Conservation (phyloP, 2,888 invertebrate genomes). For the Prosopocoilus inquinatus region DNA sequence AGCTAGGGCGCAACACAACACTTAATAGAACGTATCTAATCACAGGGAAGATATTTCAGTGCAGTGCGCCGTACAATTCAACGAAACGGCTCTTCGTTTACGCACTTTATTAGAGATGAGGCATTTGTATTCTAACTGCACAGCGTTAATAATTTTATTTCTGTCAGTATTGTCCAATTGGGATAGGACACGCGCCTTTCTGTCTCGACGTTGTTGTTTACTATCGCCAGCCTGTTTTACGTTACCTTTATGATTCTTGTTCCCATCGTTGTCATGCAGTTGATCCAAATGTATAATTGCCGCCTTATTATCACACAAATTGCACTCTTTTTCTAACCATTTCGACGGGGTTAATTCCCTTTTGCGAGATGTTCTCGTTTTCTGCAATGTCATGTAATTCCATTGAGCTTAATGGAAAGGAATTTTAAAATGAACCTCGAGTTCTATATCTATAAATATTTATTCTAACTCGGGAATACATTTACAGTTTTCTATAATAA, state of each 20-base stretch:
- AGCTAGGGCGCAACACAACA: slow-evolving; percentile 33
- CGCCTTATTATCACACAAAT: slow-evolving; percentile 25
- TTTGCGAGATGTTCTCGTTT: too few species aligned
- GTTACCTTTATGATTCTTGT: slow-evolving; percentile 43
- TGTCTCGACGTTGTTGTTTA: slow-evolving; percentile 41
- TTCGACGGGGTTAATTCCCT: neutral
- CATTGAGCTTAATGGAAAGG: too few species aligned
- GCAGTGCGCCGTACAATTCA: slow-evolving; percentile 19
- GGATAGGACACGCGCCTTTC: slow-evolving; percentile 46
- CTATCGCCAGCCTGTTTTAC: slow-evolving; percentile 34
- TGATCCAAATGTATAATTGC: slow-evolving; percentile 18
- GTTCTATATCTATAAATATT: too few species aligned
- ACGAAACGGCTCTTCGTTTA: slow-evolving; percentile 22
- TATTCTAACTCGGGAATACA: too few species aligned
- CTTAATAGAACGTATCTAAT: slow-evolving; percentile 41
- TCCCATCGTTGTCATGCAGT: slow-evolving; percentile 40
- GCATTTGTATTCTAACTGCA: slow-evolving; percentile 48
- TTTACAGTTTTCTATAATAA: too few species aligned
- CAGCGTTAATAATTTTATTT: slow-evolving; percentile 51
- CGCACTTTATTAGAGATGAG: slow-evolving; percentile 43
- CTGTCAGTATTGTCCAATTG: slow-evolving; percentile 45
- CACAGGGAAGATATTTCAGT: slow-evolving; percentile 14
- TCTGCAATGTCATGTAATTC: too few species aligned
- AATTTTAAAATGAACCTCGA: too few species aligned
- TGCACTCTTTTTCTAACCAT: slow-evolving; percentile 13